A percentile compares a stretch with the other conserved stretches of the same genome.
Conservation (phyloP, 2,888 invertebrate species). For the Heterodera filipjevi region DNA sequence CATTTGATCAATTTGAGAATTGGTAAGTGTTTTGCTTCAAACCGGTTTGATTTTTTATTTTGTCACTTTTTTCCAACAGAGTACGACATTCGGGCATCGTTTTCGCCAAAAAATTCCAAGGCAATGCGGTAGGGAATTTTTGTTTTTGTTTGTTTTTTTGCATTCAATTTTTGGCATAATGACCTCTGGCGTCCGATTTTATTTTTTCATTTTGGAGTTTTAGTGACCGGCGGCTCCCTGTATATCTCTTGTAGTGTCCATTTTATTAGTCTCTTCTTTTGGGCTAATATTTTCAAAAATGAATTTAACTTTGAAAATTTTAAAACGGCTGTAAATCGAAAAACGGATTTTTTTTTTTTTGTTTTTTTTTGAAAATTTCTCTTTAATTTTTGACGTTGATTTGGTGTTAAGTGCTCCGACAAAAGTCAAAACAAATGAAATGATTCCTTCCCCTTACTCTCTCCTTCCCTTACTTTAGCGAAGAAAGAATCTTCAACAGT, state of each 20-base stretch:
- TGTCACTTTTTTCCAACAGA: conserved; percentile 29
- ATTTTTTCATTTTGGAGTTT: no score
- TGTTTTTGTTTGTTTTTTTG: neutral
- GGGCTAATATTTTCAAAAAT: no score
- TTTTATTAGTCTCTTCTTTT: no score
- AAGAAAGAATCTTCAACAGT: conserved; percentile 51
- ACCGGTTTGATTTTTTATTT: neutral
- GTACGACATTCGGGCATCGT: conserved; percentile 58
- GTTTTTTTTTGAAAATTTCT: neutral
- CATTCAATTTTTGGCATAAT: neutral
- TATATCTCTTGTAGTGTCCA: no score
- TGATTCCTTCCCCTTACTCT: no score
- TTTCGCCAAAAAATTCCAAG: conserved; percentile 58
- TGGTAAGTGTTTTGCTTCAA: conserved; percentile 29
- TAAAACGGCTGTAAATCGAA: no score
- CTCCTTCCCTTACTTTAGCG: conserved; percentile 38
- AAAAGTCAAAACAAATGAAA: neutral
- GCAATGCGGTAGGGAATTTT: conserved; percentile 47
- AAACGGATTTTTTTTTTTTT: no score
- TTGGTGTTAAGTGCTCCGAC: no score
- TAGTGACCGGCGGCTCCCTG: no score
- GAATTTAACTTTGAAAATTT: no score
- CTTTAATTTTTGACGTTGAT: no score
- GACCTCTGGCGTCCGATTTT: no score
- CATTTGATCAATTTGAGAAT: conserved; percentile 49